A percentile compares a stretch with the other conserved stretches of the same genome.
These are phyloP conservation scores for Gila orcuttii DNA, from an alignment of 2,113 vertebrate species.

Conservation along the genomic window DNA sequence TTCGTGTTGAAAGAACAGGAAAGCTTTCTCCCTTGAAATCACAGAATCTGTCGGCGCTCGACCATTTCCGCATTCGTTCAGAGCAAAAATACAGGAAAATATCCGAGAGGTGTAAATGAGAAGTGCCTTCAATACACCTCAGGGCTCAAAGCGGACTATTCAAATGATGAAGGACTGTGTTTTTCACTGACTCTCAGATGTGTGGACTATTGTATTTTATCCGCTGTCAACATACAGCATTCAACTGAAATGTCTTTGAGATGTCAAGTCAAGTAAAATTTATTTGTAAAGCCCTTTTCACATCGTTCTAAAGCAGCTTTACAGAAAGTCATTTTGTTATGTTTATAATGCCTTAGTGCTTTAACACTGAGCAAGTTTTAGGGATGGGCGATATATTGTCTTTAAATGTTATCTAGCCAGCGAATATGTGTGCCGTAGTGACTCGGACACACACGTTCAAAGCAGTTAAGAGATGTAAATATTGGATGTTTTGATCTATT, in stretches of 20 bases:
- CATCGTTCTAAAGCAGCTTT: neutral
- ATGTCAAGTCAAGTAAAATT: neutral
- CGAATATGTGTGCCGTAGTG: too few relatives aligned
- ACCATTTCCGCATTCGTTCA: conserved; percentile 14
- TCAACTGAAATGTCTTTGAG: neutral
- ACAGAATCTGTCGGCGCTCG: neutral
- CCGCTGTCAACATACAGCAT: neutral
- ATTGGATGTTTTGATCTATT: neutral
- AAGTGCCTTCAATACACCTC: conserved; percentile 17
- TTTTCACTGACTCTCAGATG: neutral
- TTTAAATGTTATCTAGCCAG: too few relatives aligned
- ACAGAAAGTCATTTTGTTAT: neutral
- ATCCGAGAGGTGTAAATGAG: neutral
- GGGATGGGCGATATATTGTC: too few relatives aligned
- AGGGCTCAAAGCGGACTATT: neutral
- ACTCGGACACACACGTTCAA: too few relatives aligned
- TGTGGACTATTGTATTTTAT: neutral
- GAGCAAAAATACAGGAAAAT: neutral
- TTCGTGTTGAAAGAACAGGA: conserved; percentile 36
- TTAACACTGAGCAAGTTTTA: too few relatives aligned
- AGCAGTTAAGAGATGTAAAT: neutral
- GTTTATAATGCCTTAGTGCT: neutral
- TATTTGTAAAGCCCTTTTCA: neutral
- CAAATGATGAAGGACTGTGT: neutral
- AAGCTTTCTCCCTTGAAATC: conserved; percentile 27